Conservation (phyloP, 2,888 invertebrate genomes). For the Nomada ferruginata region DNA sequence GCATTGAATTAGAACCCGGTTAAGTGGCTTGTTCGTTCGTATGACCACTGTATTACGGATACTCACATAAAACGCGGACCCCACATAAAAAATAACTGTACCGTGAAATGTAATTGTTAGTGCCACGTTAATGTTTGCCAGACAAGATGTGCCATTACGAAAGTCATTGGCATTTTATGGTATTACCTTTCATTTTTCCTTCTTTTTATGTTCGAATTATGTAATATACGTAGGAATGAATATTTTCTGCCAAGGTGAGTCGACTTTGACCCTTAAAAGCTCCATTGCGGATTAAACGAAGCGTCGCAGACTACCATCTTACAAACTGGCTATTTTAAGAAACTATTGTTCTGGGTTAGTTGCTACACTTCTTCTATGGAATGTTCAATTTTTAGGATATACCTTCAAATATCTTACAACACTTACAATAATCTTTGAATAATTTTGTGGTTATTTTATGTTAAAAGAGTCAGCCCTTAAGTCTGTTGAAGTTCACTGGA, state of each 20-base stretch:
- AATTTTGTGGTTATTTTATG: no score
- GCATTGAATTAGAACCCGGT: constrained; percentile 55
- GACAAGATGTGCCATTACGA: neutral
- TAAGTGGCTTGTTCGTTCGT: constrained; percentile 34
- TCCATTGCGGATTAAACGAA: neutral
- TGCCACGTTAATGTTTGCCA: neutral
- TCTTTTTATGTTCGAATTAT: neutral
- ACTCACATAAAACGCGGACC: constrained; percentile 32
- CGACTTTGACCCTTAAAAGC: neutral
- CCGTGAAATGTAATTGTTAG: constrained; percentile 12
- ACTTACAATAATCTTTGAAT: no score
- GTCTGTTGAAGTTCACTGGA: no score
- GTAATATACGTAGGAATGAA: neutral
- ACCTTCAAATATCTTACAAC: no score
- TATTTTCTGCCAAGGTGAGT: neutral
- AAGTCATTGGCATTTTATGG: neutral
- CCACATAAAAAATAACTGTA: constrained; percentile 14
- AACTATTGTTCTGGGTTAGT: no score
- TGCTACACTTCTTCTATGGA: no score
- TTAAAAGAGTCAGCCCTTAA: no score
- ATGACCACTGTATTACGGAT: neutral
- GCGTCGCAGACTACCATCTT: neutral
- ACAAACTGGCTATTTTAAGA: no score
- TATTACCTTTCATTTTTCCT: neutral
- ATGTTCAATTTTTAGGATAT: no score